Evolutionary conservation across 2,888 invertebrate genomes (phyloP).

Genomic region (Drosophila birchii): DNA sequence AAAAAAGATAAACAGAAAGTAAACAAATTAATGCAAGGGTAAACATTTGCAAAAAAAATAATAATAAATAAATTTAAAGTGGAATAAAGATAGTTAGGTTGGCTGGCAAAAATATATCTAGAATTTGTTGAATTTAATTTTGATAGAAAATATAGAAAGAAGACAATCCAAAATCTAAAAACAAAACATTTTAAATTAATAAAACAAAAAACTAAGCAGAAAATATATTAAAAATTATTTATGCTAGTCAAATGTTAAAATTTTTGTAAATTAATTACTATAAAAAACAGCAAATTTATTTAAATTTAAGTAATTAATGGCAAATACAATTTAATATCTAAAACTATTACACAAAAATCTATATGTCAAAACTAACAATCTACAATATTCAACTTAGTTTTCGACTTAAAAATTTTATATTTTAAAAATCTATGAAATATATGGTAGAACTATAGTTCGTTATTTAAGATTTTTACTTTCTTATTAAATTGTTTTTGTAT

Average conservation of each 20-base stretch:
- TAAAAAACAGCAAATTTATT: not conserved
- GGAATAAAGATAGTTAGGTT: too few relatives aligned
- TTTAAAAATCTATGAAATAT: too few relatives aligned
- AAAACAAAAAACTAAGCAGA: not conserved
- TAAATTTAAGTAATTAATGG: not conserved
- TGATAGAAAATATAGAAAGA: too few relatives aligned
- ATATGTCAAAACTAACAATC: too few relatives aligned
- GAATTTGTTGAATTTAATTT: not conserved
- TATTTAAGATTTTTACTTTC: not conserved
- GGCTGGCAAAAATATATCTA: not conserved
- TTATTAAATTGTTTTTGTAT: not conserved
- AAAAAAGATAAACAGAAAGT: slow-evolving; percentile 44
- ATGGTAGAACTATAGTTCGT: too few relatives aligned
- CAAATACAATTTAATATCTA: too few relatives aligned
- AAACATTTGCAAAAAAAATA: not conserved
- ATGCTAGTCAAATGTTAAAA: not conserved
- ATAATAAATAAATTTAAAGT: too few relatives aligned
- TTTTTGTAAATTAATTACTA: not conserved
- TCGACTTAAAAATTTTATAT: too few relatives aligned
- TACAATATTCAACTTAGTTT: too few relatives aligned
- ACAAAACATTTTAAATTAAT: not conserved
- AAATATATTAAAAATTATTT: not conserved
- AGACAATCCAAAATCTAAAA: not conserved
- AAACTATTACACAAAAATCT: too few relatives aligned
- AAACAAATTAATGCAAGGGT: slow-evolving; percentile 53